Conservation (phyloP, 1,140 invertebrate species). For the Cecropterus lyciades region DNA sequence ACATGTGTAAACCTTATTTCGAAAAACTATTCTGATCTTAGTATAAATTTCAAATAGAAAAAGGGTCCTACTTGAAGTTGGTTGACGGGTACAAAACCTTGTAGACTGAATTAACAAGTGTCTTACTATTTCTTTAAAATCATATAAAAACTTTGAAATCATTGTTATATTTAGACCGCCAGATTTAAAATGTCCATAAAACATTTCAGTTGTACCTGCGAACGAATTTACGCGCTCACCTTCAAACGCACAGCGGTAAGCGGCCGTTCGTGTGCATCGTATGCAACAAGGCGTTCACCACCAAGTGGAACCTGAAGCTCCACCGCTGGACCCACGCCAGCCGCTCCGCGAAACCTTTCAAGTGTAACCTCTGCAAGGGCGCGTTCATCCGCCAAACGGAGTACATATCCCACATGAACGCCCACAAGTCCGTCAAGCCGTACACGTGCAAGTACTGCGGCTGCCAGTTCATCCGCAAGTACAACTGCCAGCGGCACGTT, state of each 20-base stretch:
- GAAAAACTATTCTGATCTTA: no score
- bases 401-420: conserved; percentile 93
- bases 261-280: conserved; percentile 91
- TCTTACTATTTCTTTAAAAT: no score
- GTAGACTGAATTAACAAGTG: no score
- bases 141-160: no score
- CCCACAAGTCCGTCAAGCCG: conserved; percentile 91
- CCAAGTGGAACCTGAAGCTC: conserved; percentile 94
- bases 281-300: conserved; percentile 93
- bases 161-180: no score
- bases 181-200: no score
- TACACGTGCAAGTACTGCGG: conserved; percentile 97
- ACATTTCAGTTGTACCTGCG: conserved; percentile 87
- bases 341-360: conserved; percentile 92
- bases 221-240: conserved; percentile 91
- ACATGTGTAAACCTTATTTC: no score
- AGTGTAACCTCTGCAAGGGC: conserved; percentile 92
- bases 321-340: conserved; percentile 96
- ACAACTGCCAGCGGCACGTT: conserved; percentile 95
- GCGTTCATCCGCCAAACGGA: conserved; percentile 92
- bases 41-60: no score
- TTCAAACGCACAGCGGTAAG: conserved; percentile 90
- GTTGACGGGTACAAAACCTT: no score
- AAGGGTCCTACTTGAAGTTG: no score
- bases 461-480: conserved; percentile 96